Base-by-base conservation (phyloP, 1,140 invertebrate genomes). In the Lucilia cuprina region DNA sequence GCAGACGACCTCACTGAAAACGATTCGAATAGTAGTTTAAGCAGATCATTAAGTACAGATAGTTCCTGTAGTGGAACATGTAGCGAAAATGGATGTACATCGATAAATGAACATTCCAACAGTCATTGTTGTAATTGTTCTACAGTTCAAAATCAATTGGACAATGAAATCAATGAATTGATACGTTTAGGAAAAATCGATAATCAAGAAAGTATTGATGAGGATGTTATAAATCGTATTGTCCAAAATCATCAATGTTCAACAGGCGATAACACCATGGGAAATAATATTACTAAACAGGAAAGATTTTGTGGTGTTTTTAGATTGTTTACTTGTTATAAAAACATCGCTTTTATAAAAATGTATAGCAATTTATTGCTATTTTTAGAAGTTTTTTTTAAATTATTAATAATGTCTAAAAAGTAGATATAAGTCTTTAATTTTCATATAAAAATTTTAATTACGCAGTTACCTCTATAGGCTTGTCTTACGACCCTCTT, bases 261-360 rank as follows among this genome's bases (percentile, higher is more conserved):
- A 60, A 7, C 55, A 60, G 25, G 25, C 25, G 25, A 9, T 70
- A 70, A 70, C 65, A 21, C 2, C n/a, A 70, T 21, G 4, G 10
- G 19, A 25, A 74, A 34, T 34, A 30, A 65, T 30, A 88, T 55
- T 75, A 21, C 19, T n/a, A 70, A 70, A 8, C 9, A 21, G 17
- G 65, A 70, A 70, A 70, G 21, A 7, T 7, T 70, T 70, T 41
- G 41, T 41, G 1, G 41, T 41, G 41, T 41, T 41, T 41, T 41
- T 41, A 41, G 41, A 8, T 41, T 5, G 35, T n/a, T n/a, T n/a
- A n/a, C n/a, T n/a, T n/a, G n/a, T n/a, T n/a, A n/a, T n/a, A n/a
- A n/a, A n/a, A n/a, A n/a, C n/a, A n/a, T n/a, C n/a, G n/a, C n/a
- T n/a, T n/a, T n/a, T n/a, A n/a, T n/a, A n/a, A n/a, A n/a, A n/a